phyloP scores from a whole-genome alignment of 2,113 vertebrate genomes.

The Protobothrops flavoviridis region DNA sequence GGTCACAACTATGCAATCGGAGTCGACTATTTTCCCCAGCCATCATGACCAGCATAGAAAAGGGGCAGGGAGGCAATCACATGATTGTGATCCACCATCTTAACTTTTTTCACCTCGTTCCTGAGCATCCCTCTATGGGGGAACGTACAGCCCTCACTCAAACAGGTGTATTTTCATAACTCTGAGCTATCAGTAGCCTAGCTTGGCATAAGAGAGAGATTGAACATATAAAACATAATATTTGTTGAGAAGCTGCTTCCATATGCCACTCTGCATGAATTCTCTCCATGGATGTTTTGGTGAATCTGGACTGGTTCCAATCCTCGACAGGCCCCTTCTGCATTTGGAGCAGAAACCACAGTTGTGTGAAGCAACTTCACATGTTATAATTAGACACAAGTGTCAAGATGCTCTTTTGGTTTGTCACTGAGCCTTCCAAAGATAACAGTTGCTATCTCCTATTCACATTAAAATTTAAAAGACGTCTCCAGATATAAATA shows the following conservation, averaged over 20 bases:
- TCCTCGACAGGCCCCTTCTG: background rate
- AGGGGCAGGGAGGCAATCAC: background rate
- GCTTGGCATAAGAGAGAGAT: background rate
- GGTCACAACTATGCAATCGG: background rate
- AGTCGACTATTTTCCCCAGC: background rate
- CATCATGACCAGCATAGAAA: background rate
- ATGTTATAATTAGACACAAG: background rate
- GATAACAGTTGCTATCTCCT: background rate
- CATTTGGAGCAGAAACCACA: background rate
- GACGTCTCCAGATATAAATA: background rate
- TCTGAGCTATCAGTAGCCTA: background rate
- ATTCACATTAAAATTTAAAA: background rate
- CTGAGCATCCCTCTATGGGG: background rate
- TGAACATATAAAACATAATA: background rate
- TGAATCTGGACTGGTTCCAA: background rate
- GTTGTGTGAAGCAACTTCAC: background rate
- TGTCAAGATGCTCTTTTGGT: background rate
- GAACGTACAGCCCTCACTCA: background rate
- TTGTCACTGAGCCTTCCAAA: background rate
- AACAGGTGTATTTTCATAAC: background rate
- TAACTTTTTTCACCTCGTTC: background rate
- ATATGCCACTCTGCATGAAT: background rate
- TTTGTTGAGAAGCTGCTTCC: background rate
- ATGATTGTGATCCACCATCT: background rate
- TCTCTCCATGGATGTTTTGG: background rate